These are phyloP conservation scores for Cantharis rufa DNA, from an alignment of 2,888 invertebrate species.

Conservation along the genomic window DNA sequence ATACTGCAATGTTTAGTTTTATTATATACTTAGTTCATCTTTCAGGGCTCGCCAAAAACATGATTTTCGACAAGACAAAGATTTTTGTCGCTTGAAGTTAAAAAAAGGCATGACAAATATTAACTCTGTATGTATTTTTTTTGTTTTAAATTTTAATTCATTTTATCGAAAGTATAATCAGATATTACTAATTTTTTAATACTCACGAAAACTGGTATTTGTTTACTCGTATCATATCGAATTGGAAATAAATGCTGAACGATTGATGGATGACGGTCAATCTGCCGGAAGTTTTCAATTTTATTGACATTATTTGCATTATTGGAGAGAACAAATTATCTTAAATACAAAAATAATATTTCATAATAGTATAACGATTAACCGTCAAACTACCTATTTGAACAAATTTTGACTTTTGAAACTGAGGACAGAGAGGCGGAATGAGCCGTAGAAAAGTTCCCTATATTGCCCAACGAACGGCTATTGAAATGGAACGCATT, in stretches of 20 bases:
- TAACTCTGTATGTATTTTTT: not conserved
- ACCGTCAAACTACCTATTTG: too few species aligned
- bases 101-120: not conserved
- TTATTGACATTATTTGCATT: not conserved
- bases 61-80: not conserved
- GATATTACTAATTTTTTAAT: not conserved
- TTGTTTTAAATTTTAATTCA: not conserved
- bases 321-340: too few species aligned
- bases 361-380: too few species aligned
- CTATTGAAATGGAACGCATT: too few species aligned
- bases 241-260: not conserved
- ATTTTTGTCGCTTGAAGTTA: too few species aligned
- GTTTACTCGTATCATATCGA: not conserved
- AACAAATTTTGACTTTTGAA: too few species aligned
- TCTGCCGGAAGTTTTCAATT: not conserved
- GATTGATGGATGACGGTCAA: not conserved
- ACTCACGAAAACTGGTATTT: not conserved
- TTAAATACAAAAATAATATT: too few species aligned
- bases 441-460: too few species aligned
- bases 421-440: too few species aligned
- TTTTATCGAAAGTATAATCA: not conserved
- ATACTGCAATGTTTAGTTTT: slow-evolving; percentile 27
- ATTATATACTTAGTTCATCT: slow-evolving; percentile 23
- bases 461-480: too few species aligned
- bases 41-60: too few species aligned